Percentiles rank a stretch among this genome's conserved stretches.
Evolutionary conservation across 2,797 vertebrate species (phyloP).

Genomic region (Acanthurus leucopareius): DNA sequence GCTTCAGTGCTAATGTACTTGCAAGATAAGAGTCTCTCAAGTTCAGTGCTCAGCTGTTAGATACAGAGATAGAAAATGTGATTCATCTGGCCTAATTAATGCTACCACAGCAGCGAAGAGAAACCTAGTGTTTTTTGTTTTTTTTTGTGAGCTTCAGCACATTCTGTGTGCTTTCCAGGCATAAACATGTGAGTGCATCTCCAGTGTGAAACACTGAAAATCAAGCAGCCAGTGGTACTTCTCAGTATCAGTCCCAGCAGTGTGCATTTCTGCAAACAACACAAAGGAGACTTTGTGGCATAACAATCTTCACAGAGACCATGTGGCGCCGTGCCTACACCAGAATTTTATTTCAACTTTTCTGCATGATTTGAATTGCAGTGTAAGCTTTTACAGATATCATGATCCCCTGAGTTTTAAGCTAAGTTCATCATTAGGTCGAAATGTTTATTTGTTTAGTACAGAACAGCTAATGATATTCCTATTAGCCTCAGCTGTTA

Average conservation of each 20-base stretch:
- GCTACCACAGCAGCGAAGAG: not conserved
- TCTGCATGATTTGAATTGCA: not conserved
- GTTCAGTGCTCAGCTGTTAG: not conserved
- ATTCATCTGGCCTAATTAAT: slow-evolving; percentile 27
- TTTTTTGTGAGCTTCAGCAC: not conserved
- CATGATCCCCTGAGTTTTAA: not conserved
- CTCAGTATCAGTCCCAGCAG: not conserved
- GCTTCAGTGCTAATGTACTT: not conserved
- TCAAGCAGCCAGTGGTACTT: not conserved
- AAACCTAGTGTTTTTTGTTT: not conserved
- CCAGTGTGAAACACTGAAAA: not conserved
- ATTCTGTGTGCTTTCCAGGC: not conserved
- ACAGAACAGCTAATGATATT: too few species aligned
- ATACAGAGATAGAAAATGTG: slow-evolving; percentile 5
- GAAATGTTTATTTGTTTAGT: not conserved
- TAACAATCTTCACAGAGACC: not conserved
- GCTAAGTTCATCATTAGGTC: not conserved
- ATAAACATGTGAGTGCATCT: not conserved
- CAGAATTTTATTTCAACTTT: too few species aligned
- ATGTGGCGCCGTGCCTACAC: not conserved
- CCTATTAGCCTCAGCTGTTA: too few species aligned
- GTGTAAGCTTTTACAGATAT: not conserved
- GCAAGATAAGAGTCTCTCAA: not conserved
- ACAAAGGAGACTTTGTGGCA: not conserved
- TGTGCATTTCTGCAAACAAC: not conserved